Evolutionary conservation across 2,113 vertebrate species (phyloP), one percentile per base, ranked within the genome.

Genomic region (Xiphophorus couchianus): DNA sequence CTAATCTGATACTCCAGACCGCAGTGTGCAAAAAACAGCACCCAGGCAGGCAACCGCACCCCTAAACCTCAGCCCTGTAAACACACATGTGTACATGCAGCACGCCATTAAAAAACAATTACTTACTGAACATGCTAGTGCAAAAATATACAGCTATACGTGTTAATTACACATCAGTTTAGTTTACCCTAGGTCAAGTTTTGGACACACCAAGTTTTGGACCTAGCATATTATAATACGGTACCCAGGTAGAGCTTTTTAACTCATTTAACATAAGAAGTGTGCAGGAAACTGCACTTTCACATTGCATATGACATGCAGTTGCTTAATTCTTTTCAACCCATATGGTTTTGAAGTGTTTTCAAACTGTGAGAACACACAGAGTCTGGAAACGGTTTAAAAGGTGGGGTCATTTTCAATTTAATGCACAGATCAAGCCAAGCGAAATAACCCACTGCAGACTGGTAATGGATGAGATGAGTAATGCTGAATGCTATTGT

Each of bases 321-420:
- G 76, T 83, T 82, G 84, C 79, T 84, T 86, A 80, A 88, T 88
- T 78, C 74, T 72, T 75, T 85, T 85, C 78, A 76, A 81, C 77
- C 80, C 74, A 6, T 78, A 75, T 68, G 83, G 81, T 74, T 74
- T 61, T 77, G 79, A 84, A 78, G 76, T 58, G 68, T 84, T 90
- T 58, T 85, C 73, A 86, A 78, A 87, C 74, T 63, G 80, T 71
- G 79, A 35, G 71, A 86, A 83, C 69, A 58, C 70, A 74, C 81
- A 65, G 14, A 75, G 86, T 86, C 89, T 93, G 90, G 90, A 92
- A 91, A 85, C 9, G 44, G 83, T 93, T 90, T 81, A 73, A 77
- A 51, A 66, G 83, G 74, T 69, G 77, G 70, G 61, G 66, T 66
- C 19, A 77, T 88, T 90, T 89, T 89, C 83, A 90, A 87, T 71